Evolutionary conservation across 1,140 invertebrate genomes (phyloP).

Genomic region (Globodera rostochiensis): DNA sequence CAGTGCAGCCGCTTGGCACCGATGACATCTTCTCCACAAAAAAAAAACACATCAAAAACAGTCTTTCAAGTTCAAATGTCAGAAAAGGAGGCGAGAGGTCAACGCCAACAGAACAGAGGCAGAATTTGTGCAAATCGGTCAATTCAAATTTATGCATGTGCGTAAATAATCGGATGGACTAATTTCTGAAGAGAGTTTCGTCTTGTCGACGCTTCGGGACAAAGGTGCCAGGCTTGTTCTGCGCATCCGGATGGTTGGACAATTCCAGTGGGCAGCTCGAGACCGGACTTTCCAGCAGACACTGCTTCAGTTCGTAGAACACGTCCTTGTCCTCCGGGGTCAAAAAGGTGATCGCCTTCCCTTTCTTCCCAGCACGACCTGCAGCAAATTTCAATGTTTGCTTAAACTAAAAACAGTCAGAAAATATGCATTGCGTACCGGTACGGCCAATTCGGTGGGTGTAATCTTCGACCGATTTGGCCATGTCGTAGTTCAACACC

Average conservation of each 20-base stretch:
- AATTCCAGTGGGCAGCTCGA: constrained; percentile 94
- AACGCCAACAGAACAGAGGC: constrained; percentile 10
- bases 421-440: constrained; percentile 36
- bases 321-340: constrained; percentile 93
- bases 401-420: too few species aligned
- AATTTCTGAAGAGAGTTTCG: constrained; percentile 72
- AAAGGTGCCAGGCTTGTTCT: constrained; percentile 93
- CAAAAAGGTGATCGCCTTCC: constrained; percentile 90
- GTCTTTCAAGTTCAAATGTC: neutral
- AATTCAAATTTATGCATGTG: constrained; percentile 9
- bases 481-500: constrained; percentile 94
- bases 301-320: constrained; percentile 94
- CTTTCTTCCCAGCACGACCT: constrained; percentile 94
- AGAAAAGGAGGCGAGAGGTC: neutral
- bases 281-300: constrained; percentile 76
- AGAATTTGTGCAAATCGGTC: constrained; percentile 11
- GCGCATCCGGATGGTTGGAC: constrained; percentile 95
- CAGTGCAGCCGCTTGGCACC: neutral
- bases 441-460: constrained; percentile 99
- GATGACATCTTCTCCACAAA: constrained; percentile 5
- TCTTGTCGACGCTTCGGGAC: constrained; percentile 86
- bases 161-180: neutral
- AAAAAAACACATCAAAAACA: neutral
- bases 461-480: constrained; percentile 93
- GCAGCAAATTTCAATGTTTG: constrained; percentile 37